phyloP scores from a whole-genome alignment of 2,113 vertebrate species.

The Cryptomyrus ogoouensis region DNA sequence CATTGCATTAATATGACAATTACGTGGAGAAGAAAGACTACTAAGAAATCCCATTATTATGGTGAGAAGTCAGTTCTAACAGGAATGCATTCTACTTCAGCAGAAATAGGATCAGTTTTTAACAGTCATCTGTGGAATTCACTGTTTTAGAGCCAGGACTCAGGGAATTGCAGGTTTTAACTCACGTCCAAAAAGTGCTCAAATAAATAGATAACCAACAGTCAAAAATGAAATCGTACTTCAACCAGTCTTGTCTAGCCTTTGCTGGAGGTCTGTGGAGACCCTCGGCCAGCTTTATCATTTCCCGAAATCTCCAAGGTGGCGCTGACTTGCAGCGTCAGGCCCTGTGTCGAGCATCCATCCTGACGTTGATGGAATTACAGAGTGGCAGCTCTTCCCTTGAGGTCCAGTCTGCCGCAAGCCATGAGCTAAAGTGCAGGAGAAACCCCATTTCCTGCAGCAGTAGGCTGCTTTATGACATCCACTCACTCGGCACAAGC shows the following conservation, averaged over 20 bases:
- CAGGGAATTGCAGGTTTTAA: slow-evolving; percentile 14
- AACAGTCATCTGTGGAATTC: slow-evolving; percentile 9
- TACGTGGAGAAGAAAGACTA: not conserved
- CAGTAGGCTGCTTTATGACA: slow-evolving; percentile 34
- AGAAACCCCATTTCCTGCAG: slow-evolving; percentile 43
- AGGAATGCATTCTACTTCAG: not conserved
- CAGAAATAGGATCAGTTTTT: not conserved
- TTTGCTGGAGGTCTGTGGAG: slow-evolving; percentile 25
- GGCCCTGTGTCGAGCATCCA: slow-evolving; percentile 37
- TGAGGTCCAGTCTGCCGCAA: slow-evolving; percentile 39
- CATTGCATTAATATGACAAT: slow-evolving; percentile 7
- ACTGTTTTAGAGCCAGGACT: not conserved
- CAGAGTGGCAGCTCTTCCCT: slow-evolving; percentile 47
- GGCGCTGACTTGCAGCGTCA: slow-evolving; percentile 24
- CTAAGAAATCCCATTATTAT: not conserved
- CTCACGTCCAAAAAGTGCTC: slow-evolving; percentile 13
- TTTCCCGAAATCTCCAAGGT: slow-evolving; percentile 15
- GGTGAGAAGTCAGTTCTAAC: not conserved
- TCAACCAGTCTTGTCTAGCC: slow-evolving; percentile 29
- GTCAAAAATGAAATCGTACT: slow-evolving; percentile 25
- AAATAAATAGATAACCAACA: slow-evolving; percentile 20
- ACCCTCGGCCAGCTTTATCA: slow-evolving; percentile 22
- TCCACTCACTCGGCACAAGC: slow-evolving; percentile 42
- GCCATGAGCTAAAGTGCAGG: slow-evolving; percentile 53
- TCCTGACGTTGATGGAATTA: slow-evolving; percentile 48